Evolutionary conservation across 2,888 invertebrate species (phyloP), one percentile per base, ranked within the genome.

Genomic region (Aphodius granarius): DNA sequence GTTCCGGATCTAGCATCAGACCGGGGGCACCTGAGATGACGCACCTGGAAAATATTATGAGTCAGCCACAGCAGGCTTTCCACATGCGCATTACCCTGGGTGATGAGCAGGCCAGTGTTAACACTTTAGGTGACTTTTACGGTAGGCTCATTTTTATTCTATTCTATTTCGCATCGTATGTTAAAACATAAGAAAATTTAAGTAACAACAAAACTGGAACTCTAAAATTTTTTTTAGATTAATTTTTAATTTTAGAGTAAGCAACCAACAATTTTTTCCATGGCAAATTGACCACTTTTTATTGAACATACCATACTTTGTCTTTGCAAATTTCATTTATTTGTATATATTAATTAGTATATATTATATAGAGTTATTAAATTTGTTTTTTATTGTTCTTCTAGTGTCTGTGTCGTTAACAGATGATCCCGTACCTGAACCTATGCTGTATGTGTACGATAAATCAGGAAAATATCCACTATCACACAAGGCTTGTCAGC

Each of bases 401-500:
- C 78, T 81, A 84, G 84, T 85, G 78, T 84, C 84, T 76, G 85
- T 87, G 64, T 85, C 86, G 23, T 77, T 86, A 72, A 84, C 84
- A 19, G 86, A 87, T 73, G 86, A 86, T 77, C 83, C 86, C 13
- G 80, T 82, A 22, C 82, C 83, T 6, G 86, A 87, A 75, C 84
- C 84, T 5, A 81, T 86, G 80, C 80, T 87, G n/a, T 85, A 87
- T 73, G 85, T 87, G 18, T 86, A 87, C 75, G 87, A 88, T 77
- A 86, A 86, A 79, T 86, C 85, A 23, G 86, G 87, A 43, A 86
- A 86, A 15, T 86, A 87, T 78, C 83, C 86, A 0, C 78, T 88
- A 23, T 86, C 87, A 5, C 83, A 84, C 2, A 82, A 81, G 13
- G 83, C 83, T 16, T 88, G 88, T 79, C 83, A 83, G 62, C 83